Percentiles rank a stretch among this genome's conserved stretches.
phyloP scores from a whole-genome alignment of 2,797 vertebrate genomes.

The Labroides dimidiatus region DNA sequence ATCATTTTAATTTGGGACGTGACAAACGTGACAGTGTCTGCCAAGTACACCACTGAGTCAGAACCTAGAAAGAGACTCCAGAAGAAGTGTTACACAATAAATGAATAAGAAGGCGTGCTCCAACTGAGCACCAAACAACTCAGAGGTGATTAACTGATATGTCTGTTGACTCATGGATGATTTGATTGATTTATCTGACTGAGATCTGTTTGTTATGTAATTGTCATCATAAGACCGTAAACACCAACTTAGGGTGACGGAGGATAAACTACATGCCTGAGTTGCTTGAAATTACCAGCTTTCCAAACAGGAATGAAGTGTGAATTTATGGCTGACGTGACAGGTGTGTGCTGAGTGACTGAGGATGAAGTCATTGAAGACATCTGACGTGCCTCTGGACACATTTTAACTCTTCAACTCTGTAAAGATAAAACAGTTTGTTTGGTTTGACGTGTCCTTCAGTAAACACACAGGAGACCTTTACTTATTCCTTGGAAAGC shows the following conservation, averaged over 20 bases:
- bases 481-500: not conserved
- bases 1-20: slow-evolving; percentile 10
- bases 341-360: not conserved
- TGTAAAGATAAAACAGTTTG: not conserved
- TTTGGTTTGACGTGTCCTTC: not conserved
- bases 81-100: too few species aligned
- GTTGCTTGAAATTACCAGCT: slow-evolving; percentile 5
- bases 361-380: not conserved
- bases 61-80: not conserved
- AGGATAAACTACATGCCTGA: not conserved
- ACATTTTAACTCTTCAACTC: not conserved
- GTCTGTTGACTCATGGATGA: not conserved
- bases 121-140: not conserved
- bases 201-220: not conserved
- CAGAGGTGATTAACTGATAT: not conserved
- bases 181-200: not conserved
- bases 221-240: not conserved
- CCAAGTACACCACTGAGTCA: slow-evolving; percentile 1
- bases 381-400: not conserved
- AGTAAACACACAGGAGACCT: accelerated
- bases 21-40: slow-evolving; percentile 17
- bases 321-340: not conserved
- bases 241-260: not conserved
- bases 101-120: too few species aligned
- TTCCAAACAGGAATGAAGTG: not conserved